phyloP scores from a whole-genome alignment of 2,113 vertebrate species.

The Upupa epops region DNA sequence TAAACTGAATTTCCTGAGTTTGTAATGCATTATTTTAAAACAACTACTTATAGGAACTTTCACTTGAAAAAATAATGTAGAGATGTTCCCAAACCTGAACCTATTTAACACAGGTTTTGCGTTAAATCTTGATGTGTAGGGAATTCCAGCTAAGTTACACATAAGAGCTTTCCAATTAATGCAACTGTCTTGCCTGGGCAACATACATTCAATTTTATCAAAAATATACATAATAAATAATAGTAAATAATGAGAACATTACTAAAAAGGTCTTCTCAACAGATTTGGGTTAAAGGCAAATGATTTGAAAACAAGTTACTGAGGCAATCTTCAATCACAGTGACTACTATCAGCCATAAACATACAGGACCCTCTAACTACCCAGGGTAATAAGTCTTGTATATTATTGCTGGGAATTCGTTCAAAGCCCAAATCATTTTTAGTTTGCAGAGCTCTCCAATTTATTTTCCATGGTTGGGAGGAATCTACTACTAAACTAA shows the following conservation, averaged over 20 bases:
- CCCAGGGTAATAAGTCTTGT: conserved; percentile 79
- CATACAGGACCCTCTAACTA: conserved; percentile 68
- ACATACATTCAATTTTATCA: not conserved
- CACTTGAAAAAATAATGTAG: not conserved
- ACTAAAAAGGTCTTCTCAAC: conserved; percentile 3
- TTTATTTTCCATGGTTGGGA: conserved; percentile 77
- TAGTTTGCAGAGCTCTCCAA: conserved; percentile 74
- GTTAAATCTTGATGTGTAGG: not conserved
- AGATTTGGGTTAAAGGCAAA: conserved; percentile 46
- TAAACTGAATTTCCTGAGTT: not conserved
- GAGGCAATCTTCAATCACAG: conserved; percentile 78
- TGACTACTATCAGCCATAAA: conserved; percentile 74
- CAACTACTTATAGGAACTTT: not conserved
- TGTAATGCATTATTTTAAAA: not conserved
- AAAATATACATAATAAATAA: not conserved
- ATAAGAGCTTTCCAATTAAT: not conserved
- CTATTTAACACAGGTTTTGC: not conserved
- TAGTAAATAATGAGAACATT: conserved; percentile 14
- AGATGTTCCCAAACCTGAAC: fast-evolving
- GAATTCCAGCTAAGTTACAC: not conserved
- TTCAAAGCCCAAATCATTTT: conserved; percentile 74
- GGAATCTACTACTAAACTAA: conserved; percentile 71
- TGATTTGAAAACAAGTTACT: conserved; percentile 72
- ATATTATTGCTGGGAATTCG: conserved; percentile 81
- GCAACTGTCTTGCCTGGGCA: not conserved